phyloP scores from a whole-genome alignment of 92 coral and sea anemone genomes.

The Parazoanthus darwini region DNA sequence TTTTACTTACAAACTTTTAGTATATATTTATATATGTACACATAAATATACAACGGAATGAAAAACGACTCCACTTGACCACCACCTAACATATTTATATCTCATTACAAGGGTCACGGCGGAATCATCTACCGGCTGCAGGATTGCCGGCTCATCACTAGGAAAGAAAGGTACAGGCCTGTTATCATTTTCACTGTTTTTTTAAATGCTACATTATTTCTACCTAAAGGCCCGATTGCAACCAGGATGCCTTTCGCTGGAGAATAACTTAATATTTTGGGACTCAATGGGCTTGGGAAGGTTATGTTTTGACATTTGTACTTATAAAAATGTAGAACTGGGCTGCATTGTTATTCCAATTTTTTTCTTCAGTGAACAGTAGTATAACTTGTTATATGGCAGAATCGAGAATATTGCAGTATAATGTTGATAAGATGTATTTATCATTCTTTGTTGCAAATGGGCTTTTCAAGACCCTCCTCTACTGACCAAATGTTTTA shows the following conservation, averaged over 20 bases:
- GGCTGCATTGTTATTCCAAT: no score
- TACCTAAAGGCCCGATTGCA: no score
- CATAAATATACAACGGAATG: no score
- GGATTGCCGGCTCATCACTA: constrained; percentile 85
- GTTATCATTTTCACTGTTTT: background rate
- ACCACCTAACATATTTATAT: background rate
- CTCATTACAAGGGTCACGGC: constrained; percentile 65
- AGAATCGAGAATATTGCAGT: background rate
- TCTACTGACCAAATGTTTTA: background rate
- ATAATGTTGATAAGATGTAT: background rate
- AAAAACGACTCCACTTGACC: no score
- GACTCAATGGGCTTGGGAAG: background rate
- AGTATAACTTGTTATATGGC: no score
- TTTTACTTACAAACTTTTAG: no score
- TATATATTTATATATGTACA: no score
- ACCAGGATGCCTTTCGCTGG: background rate
- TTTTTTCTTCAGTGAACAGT: no score
- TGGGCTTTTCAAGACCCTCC: background rate
- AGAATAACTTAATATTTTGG: background rate
- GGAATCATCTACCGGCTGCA: constrained; percentile 87
- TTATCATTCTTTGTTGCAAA: background rate
- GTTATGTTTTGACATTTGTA: no score
- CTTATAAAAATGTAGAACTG: no score
- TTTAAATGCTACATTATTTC: no score
- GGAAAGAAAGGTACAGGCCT: constrained; percentile 79